Percentiles rank a stretch among this genome's conserved stretches.
phyloP scores from a whole-genome alignment of 2,113 vertebrate genomes.

The Panurus biarmicus region DNA sequence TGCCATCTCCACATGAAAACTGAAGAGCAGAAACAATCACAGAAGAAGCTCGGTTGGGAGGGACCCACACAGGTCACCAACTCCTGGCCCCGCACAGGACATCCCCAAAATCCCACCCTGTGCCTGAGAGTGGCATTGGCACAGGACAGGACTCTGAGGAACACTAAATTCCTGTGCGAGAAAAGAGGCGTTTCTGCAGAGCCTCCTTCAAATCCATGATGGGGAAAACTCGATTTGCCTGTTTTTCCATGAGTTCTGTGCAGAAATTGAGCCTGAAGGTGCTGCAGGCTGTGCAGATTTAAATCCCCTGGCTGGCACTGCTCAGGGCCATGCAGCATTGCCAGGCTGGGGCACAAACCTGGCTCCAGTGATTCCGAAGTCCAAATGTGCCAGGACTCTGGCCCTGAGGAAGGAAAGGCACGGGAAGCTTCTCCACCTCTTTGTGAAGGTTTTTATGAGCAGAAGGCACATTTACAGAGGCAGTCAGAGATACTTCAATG shows the following conservation, averaged over 20 bases:
- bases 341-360: neutral
- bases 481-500: accelerated
- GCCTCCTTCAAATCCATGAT: accelerated
- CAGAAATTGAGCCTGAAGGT: neutral
- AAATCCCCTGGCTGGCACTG: neutral
- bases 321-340: accelerated
- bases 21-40: neutral
- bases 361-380: neutral
- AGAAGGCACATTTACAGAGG: neutral
- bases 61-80: neutral
- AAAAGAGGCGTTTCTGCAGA: neutral
- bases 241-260: accelerated
- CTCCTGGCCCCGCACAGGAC: neutral
- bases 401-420: neutral
- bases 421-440: neutral
- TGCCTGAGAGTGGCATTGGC: neutral
- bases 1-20: accelerated
- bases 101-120: neutral
- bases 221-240: accelerated
- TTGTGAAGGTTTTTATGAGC: accelerated
- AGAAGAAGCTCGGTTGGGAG: neutral
- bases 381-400: neutral
- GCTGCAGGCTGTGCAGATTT: neutral
- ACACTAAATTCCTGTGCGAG: accelerated
- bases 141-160: neutral